A percentile compares a stretch with the other conserved stretches of the same genome.
phyloP scores from a whole-genome alignment of 30 jellyfish, hydroid and myxozoan species.

The Aurelia coerulea region DNA sequence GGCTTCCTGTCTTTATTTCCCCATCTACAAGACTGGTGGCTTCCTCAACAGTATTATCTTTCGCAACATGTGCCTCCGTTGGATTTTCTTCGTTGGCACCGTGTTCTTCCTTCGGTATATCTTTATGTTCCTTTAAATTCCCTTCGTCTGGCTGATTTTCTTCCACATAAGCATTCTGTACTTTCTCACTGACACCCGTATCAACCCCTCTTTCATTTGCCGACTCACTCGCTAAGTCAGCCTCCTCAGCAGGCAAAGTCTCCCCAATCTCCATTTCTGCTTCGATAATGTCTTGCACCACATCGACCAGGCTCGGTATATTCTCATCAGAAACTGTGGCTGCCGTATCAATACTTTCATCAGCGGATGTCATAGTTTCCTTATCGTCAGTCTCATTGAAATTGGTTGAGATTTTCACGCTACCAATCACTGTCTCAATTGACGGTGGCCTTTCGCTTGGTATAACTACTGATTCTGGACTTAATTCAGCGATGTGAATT shows the following conservation, averaged over 20 bases:
- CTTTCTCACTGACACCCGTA: not conserved
- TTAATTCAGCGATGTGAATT: slow-evolving; percentile 16
- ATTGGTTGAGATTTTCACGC: slow-evolving; percentile 34
- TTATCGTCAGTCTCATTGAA: slow-evolving; percentile 1
- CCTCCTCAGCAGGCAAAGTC: too few species aligned
- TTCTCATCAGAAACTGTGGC: not conserved
- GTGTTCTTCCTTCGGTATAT: not conserved
- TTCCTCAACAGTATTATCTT: too few species aligned
- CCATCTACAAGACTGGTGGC: too few species aligned
- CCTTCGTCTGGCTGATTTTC: not conserved
- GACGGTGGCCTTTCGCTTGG: slow-evolving; percentile 16
- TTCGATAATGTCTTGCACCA: too few species aligned
- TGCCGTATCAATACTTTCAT: not conserved
- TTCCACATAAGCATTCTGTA: not conserved
- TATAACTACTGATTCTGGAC: not conserved
- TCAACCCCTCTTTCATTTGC: not conserved
- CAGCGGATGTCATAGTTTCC: not conserved
- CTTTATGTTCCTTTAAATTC: not conserved
- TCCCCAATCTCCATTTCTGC: too few species aligned
- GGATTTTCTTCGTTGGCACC: too few species aligned
- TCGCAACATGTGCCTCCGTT: too few species aligned
- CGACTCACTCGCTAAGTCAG: too few species aligned
- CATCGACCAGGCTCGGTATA: too few species aligned
- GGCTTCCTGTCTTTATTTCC: too few species aligned
- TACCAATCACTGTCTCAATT: slow-evolving; percentile 32